phyloP scores from a whole-genome alignment of 2,888 invertebrate genomes.

The Stenchaetothrips biformis region DNA sequence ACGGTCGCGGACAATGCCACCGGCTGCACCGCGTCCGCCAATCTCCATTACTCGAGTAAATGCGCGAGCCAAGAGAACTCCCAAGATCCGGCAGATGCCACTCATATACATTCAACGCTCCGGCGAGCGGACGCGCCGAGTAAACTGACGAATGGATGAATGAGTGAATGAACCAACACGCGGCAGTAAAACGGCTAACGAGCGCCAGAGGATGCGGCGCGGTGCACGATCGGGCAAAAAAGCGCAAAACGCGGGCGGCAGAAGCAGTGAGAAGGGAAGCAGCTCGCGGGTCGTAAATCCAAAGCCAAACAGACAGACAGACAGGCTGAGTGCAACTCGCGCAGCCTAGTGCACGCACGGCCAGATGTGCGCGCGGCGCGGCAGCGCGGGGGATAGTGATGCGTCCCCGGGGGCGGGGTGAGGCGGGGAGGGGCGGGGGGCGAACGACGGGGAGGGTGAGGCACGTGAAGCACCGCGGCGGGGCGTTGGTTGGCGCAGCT shows the following conservation, averaged over 20 bases:
- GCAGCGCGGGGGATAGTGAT: background rate
- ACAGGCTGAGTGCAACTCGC: background rate
- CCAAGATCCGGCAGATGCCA: too few species aligned
- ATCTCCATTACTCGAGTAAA: too few species aligned
- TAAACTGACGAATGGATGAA: background rate
- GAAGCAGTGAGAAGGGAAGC: background rate
- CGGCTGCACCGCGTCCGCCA: too few species aligned
- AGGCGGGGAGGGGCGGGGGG: background rate
- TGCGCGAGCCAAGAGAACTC: too few species aligned
- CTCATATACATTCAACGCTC: too few species aligned
- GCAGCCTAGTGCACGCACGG: background rate
- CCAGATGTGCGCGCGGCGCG: background rate
- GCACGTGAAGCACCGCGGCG: background rate
- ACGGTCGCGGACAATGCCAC: too few species aligned
- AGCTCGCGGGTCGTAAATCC: background rate
- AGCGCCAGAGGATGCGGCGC: background rate
- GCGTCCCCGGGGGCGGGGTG: slow-evolving; percentile 7
- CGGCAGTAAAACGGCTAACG: background rate
- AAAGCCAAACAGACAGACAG: background rate
- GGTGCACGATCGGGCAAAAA: background rate
- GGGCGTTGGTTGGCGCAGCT: background rate
- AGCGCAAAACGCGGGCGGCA: background rate
- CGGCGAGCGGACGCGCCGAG: too few species aligned
- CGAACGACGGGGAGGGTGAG: background rate
- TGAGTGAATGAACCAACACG: background rate